phyloP scores from a whole-genome alignment of 2,797 vertebrate species.

The Amblyopsis hoosieri region DNA sequence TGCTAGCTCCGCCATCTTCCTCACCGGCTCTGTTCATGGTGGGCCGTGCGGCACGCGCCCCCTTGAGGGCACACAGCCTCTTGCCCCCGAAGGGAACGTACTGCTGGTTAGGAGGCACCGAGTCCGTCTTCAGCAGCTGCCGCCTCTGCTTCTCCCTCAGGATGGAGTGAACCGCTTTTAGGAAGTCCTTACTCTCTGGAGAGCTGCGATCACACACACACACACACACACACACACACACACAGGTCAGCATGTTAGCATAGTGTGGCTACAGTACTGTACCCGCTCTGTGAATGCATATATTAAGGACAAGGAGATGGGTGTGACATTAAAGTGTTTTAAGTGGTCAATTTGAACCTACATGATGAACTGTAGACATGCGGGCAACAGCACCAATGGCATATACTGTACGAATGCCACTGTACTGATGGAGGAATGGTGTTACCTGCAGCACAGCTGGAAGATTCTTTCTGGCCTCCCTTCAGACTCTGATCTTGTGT shows the following conservation, averaged over 20 bases:
- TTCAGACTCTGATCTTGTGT: slow-evolving; percentile 92
- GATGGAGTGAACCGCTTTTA: slow-evolving; percentile 91
- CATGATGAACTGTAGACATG: too few species aligned
- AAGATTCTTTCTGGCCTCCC: slow-evolving; percentile 93
- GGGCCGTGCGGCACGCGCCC: slow-evolving; percentile 74
- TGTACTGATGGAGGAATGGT: neutral
- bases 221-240: neutral
- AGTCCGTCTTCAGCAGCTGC: slow-evolving; percentile 93
- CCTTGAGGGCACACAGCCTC: slow-evolving; percentile 93
- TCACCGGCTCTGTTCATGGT: slow-evolving; percentile 93
- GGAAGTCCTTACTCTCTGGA: slow-evolving; percentile 90
- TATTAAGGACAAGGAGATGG: too few species aligned
- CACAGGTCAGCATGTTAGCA: neutral
- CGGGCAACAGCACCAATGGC: too few species aligned
- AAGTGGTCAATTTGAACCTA: too few species aligned
- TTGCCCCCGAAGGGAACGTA: slow-evolving; percentile 98
- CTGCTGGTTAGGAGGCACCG: slow-evolving; percentile 89
- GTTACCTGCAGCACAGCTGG: slow-evolving; percentile 94
- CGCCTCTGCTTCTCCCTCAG: slow-evolving; percentile 93
- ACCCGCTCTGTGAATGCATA: neutral
- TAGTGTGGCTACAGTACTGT: neutral
- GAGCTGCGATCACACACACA: slow-evolving; percentile 73
- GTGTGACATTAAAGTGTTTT: too few species aligned
- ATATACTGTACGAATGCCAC: too few species aligned
- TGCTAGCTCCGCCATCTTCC: neutral